These are phyloP conservation scores for Apis dorsata DNA, from an alignment of 1,140 invertebrate genomes.

Conservation along the genomic window DNA sequence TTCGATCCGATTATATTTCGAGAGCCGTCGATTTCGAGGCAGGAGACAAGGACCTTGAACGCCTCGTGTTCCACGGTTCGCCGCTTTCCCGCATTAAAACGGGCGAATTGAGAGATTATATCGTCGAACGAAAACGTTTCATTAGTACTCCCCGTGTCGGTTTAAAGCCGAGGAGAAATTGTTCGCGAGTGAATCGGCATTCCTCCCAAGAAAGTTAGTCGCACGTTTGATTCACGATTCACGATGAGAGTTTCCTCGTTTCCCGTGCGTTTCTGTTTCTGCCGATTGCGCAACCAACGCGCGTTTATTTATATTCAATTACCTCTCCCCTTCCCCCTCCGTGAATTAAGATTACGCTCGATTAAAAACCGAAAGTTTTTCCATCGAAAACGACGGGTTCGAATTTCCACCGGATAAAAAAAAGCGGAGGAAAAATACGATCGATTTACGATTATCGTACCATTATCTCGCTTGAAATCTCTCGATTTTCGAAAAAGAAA, in stretches of 20 bases:
- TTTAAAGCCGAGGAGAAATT: conserved; percentile 30
- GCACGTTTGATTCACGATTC: conserved; percentile 47
- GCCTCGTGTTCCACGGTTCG: background rate
- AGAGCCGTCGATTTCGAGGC: background rate
- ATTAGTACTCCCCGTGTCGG: background rate
- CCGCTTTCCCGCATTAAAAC: conserved; percentile 1
- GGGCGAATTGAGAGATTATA: conserved; percentile 23
- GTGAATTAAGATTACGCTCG: conserved; percentile 4
- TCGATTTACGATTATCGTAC: background rate
- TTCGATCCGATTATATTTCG: no score
- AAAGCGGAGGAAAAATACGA: background rate
- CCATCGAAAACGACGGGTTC: background rate
- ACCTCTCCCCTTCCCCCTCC: background rate
- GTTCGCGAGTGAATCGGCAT: conserved; percentile 50
- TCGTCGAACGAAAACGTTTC: conserved; percentile 7
- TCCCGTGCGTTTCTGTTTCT: background rate
- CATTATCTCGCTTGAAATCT: no score
- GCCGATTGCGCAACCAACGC: conserved; percentile 5
- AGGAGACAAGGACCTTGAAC: background rate
- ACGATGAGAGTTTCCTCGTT: conserved; percentile 20
- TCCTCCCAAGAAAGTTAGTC: conserved; percentile 63
- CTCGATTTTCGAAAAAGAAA: no score
- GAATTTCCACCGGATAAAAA: no score
- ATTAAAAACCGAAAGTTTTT: background rate
- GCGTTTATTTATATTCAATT: conserved; percentile 25